phyloP scores from a whole-genome alignment of 2,888 invertebrate genomes.

The Dendrolimus pini region DNA sequence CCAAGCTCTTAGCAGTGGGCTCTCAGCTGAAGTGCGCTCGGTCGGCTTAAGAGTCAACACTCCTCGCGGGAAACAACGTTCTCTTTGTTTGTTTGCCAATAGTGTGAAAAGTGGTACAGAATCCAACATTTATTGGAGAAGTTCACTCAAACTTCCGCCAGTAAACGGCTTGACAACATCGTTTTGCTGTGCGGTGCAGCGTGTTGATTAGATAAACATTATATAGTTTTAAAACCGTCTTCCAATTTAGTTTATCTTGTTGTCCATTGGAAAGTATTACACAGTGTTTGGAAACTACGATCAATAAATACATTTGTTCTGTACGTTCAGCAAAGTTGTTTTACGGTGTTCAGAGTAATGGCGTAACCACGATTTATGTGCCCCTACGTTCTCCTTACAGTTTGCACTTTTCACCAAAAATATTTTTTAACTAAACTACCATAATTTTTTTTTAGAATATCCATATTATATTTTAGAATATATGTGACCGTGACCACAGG shows the following conservation, averaged over 20 bases:
- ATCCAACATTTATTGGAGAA: not conserved
- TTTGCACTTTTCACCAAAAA: too few relatives aligned
- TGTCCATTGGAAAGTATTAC: too few relatives aligned
- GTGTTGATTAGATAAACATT: not conserved
- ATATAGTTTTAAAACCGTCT: not conserved
- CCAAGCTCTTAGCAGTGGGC: constrained; percentile 4
- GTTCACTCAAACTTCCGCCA: not conserved
- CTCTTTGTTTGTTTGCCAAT: constrained; percentile 8
- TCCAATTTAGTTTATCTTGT: not conserved
- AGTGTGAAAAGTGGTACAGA: not conserved
- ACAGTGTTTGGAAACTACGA: too few relatives aligned
- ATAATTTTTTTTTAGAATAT: too few relatives aligned
- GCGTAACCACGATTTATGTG: too few relatives aligned
- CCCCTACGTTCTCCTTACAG: too few relatives aligned
- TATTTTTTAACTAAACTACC: too few relatives aligned
- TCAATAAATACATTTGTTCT: too few relatives aligned
- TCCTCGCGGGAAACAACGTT: constrained; percentile 5
- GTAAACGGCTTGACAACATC: not conserved
- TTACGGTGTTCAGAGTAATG: too few relatives aligned
- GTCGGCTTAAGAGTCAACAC: constrained; percentile 15
- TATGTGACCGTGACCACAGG: too few relatives aligned
- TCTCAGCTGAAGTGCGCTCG: constrained; percentile 10
- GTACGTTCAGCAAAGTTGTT: too few relatives aligned
- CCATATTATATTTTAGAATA: too few relatives aligned
- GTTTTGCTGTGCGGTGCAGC: not conserved